Base-by-base conservation (phyloP, 1,140 invertebrate genomes). In the Pemphigus obesinymphae region DNA sequence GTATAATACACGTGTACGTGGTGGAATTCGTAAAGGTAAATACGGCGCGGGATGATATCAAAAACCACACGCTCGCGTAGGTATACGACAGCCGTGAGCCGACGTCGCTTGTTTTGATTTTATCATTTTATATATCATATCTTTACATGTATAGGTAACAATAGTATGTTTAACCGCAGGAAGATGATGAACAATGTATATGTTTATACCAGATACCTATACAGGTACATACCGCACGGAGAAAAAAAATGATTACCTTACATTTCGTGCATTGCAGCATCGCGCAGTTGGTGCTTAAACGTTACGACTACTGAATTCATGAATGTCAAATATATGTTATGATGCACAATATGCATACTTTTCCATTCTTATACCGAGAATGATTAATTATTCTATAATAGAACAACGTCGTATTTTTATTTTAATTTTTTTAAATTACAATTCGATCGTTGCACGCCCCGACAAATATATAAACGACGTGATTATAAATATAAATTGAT, bases 51-150 rank as follows among this genome's bases (percentile, higher is more conserved):
- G 26, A n/a, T n/a, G n/a, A 68, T 40, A 43, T 23, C 34, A 68
- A 68, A 68, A 68, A 68, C 34, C 11, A 37, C 13, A 66, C 20
- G 17, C 20, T 10, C 11, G 11, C 11, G 61, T 10, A 7, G 29
- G 58, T 61, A 2, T 37, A 23, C 34, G 3, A 63, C 29, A n/a
- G n/a, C n/a, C n/a, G n/a, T n/a, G n/a, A 20, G 61, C 17, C 17
- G 61, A 15, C 34, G 34, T 66, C 66, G 66, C 66, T 4, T 43
- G 66, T 68, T 70, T 70, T 45, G 68, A 70, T 70, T 70, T 70
- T 45, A 70, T 70, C 23, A 15, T 70, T 70, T 8, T 26, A 3
- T 10, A 70, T 43, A 70, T 70, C 6, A 26, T 70, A 43, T 70
- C 37, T 43, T 15, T 23, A 43, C n/a, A 23, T 11, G n/a, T n/a